A percentile compares a stretch with the other conserved stretches of the same genome.
These are phyloP conservation scores for Steinernema feltiae DNA, from an alignment of 1,140 invertebrate genomes.

Conservation along the genomic window DNA sequence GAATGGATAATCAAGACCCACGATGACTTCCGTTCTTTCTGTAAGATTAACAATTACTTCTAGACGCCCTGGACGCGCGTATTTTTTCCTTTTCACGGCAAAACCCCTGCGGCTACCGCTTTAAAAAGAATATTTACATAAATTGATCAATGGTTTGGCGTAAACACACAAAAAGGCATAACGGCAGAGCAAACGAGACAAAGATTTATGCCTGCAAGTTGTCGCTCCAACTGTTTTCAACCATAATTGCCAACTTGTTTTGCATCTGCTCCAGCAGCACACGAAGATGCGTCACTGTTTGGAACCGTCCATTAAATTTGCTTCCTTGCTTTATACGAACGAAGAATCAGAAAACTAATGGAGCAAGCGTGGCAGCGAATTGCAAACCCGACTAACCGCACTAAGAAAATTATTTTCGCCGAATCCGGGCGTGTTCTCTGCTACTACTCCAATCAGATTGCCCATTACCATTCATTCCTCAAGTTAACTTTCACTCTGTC, in stretches of 20 bases:
- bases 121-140: slow-evolving; percentile 16
- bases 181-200: slow-evolving; percentile 24
- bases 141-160: slow-evolving; percentile 15
- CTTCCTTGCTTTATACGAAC: no score
- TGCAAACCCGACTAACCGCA: no score
- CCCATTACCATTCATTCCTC: not conserved
- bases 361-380: no score
- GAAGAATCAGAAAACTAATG: no score
- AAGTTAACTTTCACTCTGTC: not conserved
- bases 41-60: slow-evolving; percentile 33
- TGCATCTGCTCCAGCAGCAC: no score
- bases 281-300: no score
- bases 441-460: no score
- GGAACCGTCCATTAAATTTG: no score
- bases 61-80: slow-evolving; percentile 26
- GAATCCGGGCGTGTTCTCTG: no score
- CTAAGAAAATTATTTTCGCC: no score
- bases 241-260: no score
- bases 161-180: slow-evolving; percentile 9
- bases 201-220: slow-evolving; percentile 23
- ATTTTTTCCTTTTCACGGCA: slow-evolving; percentile 8
- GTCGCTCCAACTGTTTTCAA: not conserved
- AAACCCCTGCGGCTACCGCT: not conserved
- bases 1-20: slow-evolving; percentile 13
- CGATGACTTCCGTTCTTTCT: slow-evolving; percentile 30